Conservation (phyloP, 2,888 invertebrate genomes). For the Oscheius onirici region DNA sequence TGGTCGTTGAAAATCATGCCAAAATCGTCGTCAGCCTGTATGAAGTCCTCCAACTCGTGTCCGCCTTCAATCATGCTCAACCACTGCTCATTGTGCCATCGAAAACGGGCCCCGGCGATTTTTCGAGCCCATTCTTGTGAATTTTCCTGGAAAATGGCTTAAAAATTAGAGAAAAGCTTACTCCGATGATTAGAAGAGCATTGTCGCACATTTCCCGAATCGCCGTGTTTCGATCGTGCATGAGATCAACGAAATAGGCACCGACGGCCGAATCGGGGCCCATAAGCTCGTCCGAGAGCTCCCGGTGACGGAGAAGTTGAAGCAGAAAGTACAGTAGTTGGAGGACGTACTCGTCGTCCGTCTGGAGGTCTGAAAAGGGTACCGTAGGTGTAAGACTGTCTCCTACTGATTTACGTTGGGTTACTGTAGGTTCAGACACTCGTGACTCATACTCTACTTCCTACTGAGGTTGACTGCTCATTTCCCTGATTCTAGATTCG, state of each 20-base stretch:
- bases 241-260: conserved; percentile 92
- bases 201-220: conserved; percentile 88
- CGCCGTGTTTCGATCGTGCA: conserved; percentile 84
- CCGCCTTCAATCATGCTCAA: conserved; percentile 85
- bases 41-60: conserved; percentile 19
- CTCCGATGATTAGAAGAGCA: conserved; percentile 92
- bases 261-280: conserved; percentile 81
- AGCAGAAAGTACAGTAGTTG: conserved; percentile 96
- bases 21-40: conserved; percentile 42
- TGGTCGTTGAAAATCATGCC: conserved; percentile 48
- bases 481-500: too few relatives aligned
- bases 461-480: too few relatives aligned
- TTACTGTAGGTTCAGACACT: too few relatives aligned
- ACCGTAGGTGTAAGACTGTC: too few relatives aligned
- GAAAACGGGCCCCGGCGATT: conserved; percentile 91
- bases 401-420: too few relatives aligned
- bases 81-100: conserved; percentile 99
- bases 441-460: too few relatives aligned
- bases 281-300: conserved; percentile 57
- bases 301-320: conserved; percentile 83
- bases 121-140: conserved; percentile 91
- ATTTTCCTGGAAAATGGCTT: conserved; percentile 76
- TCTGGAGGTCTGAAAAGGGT: conserved; percentile 86
- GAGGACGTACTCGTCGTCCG: conserved; percentile 96
- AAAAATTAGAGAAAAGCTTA: conserved; percentile 72